phyloP scores from a whole-genome alignment of 1,140 invertebrate genomes.

The Battus philenor region DNA sequence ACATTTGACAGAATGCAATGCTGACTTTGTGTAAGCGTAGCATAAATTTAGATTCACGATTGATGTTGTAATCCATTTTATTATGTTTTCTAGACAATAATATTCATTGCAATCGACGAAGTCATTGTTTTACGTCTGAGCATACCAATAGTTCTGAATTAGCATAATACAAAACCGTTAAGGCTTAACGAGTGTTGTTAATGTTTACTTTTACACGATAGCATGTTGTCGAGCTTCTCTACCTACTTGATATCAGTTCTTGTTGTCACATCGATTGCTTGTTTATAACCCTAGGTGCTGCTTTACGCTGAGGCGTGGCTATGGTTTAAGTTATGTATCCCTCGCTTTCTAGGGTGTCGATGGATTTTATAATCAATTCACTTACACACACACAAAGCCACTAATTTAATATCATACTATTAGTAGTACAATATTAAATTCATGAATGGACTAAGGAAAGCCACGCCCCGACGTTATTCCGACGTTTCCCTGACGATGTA shows the following conservation, averaged over 20 bases:
- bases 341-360: neutral
- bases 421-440: too few species aligned
- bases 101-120: neutral
- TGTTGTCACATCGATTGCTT: slow-evolving; percentile 24
- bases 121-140: neutral
- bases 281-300: slow-evolving; percentile 37
- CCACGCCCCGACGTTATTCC: slow-evolving; percentile 19
- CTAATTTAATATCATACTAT: too few species aligned
- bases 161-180: slow-evolving; percentile 4
- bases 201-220: slow-evolving; percentile 1
- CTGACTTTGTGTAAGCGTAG: slow-evolving; percentile 1
- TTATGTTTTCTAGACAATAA: slow-evolving; percentile 1
- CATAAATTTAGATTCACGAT: slow-evolving; percentile 2
- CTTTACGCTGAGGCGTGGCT: neutral
- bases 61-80: neutral
- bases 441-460: too few species aligned
- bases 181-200: slow-evolving; percentile 4
- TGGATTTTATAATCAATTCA: too few species aligned
- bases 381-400: too few species aligned
- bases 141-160: slow-evolving; percentile 1
- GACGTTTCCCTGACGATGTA: slow-evolving; percentile 35
- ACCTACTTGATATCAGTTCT: slow-evolving; percentile 20
- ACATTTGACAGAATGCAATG: slow-evolving; percentile 1
- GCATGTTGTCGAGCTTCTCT: neutral
- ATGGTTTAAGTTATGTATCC: neutral